These are phyloP conservation scores for Ostrea denselamellosa DNA, from an alignment of 1,140 invertebrate genomes.

Conservation along the genomic window DNA sequence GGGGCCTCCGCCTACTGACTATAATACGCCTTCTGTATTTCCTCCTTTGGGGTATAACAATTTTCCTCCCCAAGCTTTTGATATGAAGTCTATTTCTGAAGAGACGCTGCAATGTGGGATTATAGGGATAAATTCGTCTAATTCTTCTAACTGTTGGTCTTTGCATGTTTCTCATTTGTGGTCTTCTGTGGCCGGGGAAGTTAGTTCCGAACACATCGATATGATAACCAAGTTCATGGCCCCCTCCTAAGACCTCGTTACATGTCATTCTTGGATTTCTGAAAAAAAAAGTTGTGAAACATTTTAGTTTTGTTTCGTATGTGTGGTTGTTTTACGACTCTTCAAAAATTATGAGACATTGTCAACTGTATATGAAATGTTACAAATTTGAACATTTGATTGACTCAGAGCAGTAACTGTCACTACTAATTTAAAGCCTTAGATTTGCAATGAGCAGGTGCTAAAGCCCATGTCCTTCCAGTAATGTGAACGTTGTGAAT, in stretches of 20 bases:
- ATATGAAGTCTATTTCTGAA: not conserved
- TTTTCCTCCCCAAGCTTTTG: not conserved
- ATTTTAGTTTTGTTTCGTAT: not conserved
- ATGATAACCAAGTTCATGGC: not conserved
- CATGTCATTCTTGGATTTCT: not conserved
- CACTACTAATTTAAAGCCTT: too few species aligned
- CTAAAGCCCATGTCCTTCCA: too few species aligned
- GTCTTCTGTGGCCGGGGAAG: not conserved
- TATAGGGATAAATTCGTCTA: not conserved
- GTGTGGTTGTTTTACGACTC: not conserved
- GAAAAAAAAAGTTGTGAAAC: not conserved
- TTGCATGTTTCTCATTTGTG: not conserved
- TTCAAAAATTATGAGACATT: too few species aligned
- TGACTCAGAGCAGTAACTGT: too few species aligned
- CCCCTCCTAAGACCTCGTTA: not conserved
- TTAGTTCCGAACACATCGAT: constrained; percentile 24
- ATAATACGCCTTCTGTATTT: not conserved
- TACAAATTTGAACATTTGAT: too few species aligned
- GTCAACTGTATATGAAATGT: too few species aligned
- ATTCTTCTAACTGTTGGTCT: not conserved
- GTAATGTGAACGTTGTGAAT: too few species aligned
- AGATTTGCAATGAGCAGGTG: too few species aligned
- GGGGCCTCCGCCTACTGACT: not conserved
- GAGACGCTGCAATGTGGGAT: not conserved
- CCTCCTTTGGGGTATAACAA: not conserved